Conservation (phyloP, 1,140 invertebrate species). For the Zaprionus africanus region DNA sequence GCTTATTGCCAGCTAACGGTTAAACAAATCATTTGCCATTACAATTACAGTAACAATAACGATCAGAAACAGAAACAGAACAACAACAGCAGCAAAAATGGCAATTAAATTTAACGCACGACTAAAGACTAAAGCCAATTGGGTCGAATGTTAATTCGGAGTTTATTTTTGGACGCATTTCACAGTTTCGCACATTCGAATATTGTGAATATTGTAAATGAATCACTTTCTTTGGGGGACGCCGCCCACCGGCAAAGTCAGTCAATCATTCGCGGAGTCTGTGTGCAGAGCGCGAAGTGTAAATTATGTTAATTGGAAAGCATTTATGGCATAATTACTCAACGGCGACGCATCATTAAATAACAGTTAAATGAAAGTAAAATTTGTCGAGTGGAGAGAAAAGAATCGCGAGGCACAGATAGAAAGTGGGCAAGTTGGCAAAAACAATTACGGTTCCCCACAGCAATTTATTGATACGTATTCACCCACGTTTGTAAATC, state of each 20-base stretch:
- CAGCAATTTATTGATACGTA: constrained; percentile 8
- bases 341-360: constrained; percentile 56
- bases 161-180: constrained; percentile 30
- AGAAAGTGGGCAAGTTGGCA: constrained; percentile 4
- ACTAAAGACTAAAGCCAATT: constrained; percentile 6
- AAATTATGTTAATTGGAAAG: constrained; percentile 77
- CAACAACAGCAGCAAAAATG: not conserved
- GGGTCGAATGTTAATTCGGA: constrained; percentile 28
- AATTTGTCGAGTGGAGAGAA: constrained; percentile 37
- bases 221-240: constrained; percentile 17
- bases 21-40: constrained; percentile 39
- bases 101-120: constrained; percentile 32
- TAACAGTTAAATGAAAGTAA: constrained; percentile 75
- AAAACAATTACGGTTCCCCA: constrained; percentile 36
- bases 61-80: constrained; percentile 16
- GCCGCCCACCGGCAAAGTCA: constrained; percentile 16
- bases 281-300: constrained; percentile 48
- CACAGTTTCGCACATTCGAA: not conserved
- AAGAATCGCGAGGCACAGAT: not conserved
- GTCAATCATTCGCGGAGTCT: not conserved
- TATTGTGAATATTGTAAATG: constrained; percentile 25
- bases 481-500: constrained; percentile 22
- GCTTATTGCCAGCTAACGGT: constrained; percentile 31
- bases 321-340: constrained; percentile 69
- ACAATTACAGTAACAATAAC: constrained; percentile 32